phyloP scores from a whole-genome alignment of 2,888 invertebrate species.

The Thelaira solivaga region DNA sequence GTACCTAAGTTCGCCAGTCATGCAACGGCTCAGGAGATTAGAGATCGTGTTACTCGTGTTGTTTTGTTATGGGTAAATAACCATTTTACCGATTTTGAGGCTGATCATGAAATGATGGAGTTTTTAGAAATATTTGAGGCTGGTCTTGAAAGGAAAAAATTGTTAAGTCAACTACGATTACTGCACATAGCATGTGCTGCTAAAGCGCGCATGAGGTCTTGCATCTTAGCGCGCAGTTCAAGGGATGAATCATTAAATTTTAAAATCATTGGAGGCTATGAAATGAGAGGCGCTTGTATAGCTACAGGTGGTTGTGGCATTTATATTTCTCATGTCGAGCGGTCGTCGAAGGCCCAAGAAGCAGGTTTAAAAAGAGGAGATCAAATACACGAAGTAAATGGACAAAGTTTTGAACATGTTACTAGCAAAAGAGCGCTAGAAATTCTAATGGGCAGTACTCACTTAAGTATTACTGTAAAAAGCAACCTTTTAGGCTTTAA shows the following conservation, averaged over 20 bases:
- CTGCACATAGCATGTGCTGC: conserved; percentile 98
- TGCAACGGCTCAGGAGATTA: conserved; percentile 72
- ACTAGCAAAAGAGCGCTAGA: conserved; percentile 94
- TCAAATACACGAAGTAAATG: conserved; percentile 98
- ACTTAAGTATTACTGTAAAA: conserved; percentile 96
- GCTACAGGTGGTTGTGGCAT: conserved; percentile 88
- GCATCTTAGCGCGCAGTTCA: conserved; percentile 93
- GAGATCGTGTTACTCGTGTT: conserved; percentile 93
- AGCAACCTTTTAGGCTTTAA: conserved; percentile 94
- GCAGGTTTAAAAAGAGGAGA: conserved; percentile 97
- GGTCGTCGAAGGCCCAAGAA: conserved; percentile 95
- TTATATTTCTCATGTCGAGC: conserved; percentile 96
- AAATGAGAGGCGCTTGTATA: conserved; percentile 79
- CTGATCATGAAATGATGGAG: conserved; percentile 96
- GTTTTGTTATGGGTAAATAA: conserved; percentile 99
- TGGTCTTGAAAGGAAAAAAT: conserved; percentile 88
- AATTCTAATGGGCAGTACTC: conserved; percentile 94
- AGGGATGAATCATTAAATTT: conserved; percentile 96
- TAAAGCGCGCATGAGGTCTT: conserved; percentile 94
- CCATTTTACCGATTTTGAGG: conserved; percentile 98
- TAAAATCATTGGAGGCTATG: conserved; percentile 94
- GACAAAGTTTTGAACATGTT: conserved; percentile 96
- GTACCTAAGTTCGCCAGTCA: conserved; percentile 74
- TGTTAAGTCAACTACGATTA: conserved; percentile 89
- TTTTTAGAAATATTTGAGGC: conserved; percentile 95